Evolutionary conservation across 2,113 vertebrate genomes (phyloP).

Genomic region (Eupsittula cactorum): DNA sequence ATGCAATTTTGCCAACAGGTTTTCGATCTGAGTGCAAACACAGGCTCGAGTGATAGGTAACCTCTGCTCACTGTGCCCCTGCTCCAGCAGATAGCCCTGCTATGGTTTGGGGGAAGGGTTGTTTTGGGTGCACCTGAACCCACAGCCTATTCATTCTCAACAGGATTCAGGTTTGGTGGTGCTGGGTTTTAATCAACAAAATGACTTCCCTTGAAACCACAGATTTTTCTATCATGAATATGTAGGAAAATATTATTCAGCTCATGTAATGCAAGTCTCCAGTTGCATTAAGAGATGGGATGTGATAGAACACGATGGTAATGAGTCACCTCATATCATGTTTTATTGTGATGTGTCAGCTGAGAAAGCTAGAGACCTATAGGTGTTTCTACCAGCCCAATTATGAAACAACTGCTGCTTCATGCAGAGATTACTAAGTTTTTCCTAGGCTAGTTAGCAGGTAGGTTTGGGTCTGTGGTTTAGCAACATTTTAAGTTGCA

Average conservation of each 20-base stretch:
- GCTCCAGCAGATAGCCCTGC: neutral
- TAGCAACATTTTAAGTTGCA: neutral
- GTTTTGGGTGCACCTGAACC: neutral
- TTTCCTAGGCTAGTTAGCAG: slow-evolving; percentile 40
- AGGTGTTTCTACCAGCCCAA: slow-evolving; percentile 36
- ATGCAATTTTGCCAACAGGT: neutral
- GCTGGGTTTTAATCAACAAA: neutral
- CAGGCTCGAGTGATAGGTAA: neutral
- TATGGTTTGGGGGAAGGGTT: neutral
- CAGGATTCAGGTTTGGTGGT: neutral
- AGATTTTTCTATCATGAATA: slow-evolving; percentile 17
- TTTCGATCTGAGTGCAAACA: neutral
- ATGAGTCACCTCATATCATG: slow-evolving; percentile 39
- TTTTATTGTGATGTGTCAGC: slow-evolving; percentile 62
- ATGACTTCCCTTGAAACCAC: neutral
- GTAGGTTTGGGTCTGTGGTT: slow-evolving; percentile 4
- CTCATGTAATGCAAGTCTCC: neutral
- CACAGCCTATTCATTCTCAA: neutral
- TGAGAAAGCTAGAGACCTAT: slow-evolving; percentile 16
- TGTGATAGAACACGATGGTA: slow-evolving; percentile 43
- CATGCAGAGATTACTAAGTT: slow-evolving; percentile 17
- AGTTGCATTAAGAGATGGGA: slow-evolving; percentile 37
- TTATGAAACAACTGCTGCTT: slow-evolving; percentile 3
- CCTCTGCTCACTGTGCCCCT: neutral
- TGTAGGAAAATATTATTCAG: slow-evolving; percentile 54